Evolutionary conservation across 1,140 invertebrate species (phyloP).

Genomic region (Aradophagus sp.): DNA sequence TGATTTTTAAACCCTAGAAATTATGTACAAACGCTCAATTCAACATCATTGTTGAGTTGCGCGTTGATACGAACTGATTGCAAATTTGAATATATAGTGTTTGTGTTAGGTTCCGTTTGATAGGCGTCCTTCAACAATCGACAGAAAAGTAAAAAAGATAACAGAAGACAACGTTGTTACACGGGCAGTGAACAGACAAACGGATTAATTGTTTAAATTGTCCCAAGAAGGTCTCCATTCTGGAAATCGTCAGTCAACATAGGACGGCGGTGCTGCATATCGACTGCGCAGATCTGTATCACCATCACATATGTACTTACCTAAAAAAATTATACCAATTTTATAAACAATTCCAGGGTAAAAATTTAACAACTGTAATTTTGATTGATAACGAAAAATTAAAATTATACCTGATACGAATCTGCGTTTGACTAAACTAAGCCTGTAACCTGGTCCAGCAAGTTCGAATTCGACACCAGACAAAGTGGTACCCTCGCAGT

Average conservation of each 20-base stretch:
- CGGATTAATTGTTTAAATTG: conserved; percentile 63
- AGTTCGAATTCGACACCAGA: conserved; percentile 96
- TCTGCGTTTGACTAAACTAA: conserved; percentile 94
- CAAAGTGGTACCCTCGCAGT: conserved; percentile 94
- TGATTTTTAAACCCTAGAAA: not conserved
- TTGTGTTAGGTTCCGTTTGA: conserved; percentile 26
- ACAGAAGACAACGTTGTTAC: conserved; percentile 23
- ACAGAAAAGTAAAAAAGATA: conserved; percentile 10
- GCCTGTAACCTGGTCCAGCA: conserved; percentile 89
- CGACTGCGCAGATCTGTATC: conserved; percentile 77
- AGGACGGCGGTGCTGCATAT: conserved; percentile 70
- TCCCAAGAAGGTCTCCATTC: conserved; percentile 67
- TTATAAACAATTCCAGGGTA: not conserved
- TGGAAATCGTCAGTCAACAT: conserved; percentile 68
- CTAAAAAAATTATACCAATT: conserved; percentile 72
- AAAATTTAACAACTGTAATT: not conserved
- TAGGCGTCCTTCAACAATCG: not conserved
- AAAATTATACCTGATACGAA: conserved; percentile 90
- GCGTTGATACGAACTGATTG: too few species aligned
- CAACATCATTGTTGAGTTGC: not conserved
- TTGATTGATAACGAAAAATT: not conserved
- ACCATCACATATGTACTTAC: conserved; percentile 92
- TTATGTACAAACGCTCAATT: conserved; percentile 11
- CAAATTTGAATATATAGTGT: too few species aligned
- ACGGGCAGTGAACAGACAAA: conserved; percentile 68